Base-by-base conservation (phyloP, 1,140 invertebrate genomes). In the Theocolax elegans region DNA sequence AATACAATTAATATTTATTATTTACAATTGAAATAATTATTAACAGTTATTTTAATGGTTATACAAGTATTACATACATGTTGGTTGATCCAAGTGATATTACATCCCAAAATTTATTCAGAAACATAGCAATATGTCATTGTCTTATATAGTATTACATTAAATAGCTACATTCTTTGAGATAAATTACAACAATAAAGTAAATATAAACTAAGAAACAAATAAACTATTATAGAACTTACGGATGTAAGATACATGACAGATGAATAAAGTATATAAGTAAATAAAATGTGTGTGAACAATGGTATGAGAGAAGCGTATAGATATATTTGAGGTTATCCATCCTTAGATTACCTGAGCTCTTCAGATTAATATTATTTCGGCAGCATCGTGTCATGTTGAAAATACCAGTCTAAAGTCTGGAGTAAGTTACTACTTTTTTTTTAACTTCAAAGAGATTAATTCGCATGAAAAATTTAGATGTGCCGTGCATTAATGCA, bases 361-460 rank as follows among this genome's bases (percentile, higher is more conserved):
- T 85, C 72, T 85, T 84, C 29, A 82, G 71, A 73, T 75, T 78
- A 51, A 72, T 44, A 62, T 72, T 65, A 9, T 72, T 64, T 51
- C 54, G 72, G 19, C 74, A 76, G 19, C 76, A 83, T 77, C 75
- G 78, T 72, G 79, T 81, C 82, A 83, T 84, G 66, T 44, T n/a
- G 42, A 7, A 44, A 3, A 9, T 44, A 74, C 73, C 74, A 19
- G 56, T 29, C 44, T 19, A 12, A 9, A 13, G 9, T 15, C 19
- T 13, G 42, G 13, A 38, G 12, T 9, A 12, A 1, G 21, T n/a
- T n/a, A 31, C 31, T 27, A 59, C 48, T 72, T 44, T n/a, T 9
- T n/a, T 3, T n/a, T 44, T 7, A 9, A 64, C 46, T 64, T 38
- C 13, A 40, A 25, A 42, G 35, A 10, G 19, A 53, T 2, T n/a